Evolutionary conservation across 2,797 vertebrate genomes (phyloP), one percentile per base, ranked within the genome.

Genomic region (Echiichthys vipera): DNA sequence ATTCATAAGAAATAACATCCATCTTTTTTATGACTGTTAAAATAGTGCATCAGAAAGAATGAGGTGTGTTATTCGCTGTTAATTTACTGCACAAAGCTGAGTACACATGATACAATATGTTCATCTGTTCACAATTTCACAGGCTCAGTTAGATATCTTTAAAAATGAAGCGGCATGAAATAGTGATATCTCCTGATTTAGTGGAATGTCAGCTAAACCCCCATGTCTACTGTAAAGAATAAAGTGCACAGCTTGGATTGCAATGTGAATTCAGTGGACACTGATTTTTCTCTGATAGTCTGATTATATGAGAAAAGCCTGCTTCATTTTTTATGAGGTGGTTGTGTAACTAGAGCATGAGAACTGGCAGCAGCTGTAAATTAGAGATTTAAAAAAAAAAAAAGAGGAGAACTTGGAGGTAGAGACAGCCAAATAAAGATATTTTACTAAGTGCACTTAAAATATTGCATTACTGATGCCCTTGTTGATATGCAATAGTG

Each of bases 401-500:
- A 10, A 24, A 57, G 42, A 61, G 27, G 29, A 61, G 65, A 61
- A 70, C 27, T 24, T 57, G 63, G 47, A 61, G 64, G 34, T 29
- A 73, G 50, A 74, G 65, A 56, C 42, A 55, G 56, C 29, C 62
- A 75, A 47, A 78, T 49, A 79, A 40, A 79, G 58, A 79, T 50
- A 74, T 70, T 83, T 85, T 80, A 78, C 46, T 36, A 81, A 74
- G 72, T 80, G 43, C 61, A 73, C 68, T 83, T 80, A 73, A 82
- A 80, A 78, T 82, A 84, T 72, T 71, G 71, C 77, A 71, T 78
- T 78, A 59, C 73, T 68, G 70, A 81, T 74, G 34, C 43, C 69
- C 65, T 75, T 63, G 85, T 70, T 78, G 71, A 84, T 80, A 83
- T 89, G 77, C 36, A 85, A 69, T 55, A 64, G 74, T 32, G 57